phyloP scores from a whole-genome alignment of 2,113 vertebrate species.

The Corydoras maculifer region DNA sequence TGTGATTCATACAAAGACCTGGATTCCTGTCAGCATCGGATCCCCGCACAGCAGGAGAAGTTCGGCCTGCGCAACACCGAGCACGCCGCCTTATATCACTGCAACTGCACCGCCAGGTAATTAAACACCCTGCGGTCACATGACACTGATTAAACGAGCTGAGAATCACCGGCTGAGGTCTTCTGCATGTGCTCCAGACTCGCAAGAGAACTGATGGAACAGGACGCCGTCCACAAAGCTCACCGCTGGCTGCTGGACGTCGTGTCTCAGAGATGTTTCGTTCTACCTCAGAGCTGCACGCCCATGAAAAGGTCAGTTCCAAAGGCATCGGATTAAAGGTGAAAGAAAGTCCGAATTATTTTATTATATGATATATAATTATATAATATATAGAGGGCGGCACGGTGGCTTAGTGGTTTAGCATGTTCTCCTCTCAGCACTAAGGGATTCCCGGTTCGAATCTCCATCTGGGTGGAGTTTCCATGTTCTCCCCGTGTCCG shows the following conservation, averaged over 20 bases:
- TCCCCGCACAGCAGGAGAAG: conserved; percentile 59
- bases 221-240: background rate
- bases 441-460: too few relatives aligned
- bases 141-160: background rate
- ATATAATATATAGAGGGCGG: too few relatives aligned
- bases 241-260: conserved; percentile 51
- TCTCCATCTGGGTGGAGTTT: too few relatives aligned
- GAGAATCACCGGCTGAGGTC: background rate
- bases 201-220: conserved; percentile 45
- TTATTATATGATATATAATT: too few relatives aligned
- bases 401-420: too few relatives aligned
- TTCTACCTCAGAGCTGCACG: conserved; percentile 46
- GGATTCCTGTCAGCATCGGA: conserved; percentile 62
- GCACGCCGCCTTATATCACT: conserved; percentile 67
- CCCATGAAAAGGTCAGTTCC: conserved; percentile 43
- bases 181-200: conserved; percentile 28
- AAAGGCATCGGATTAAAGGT: too few relatives aligned
- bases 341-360: too few relatives aligned
- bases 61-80: conserved; percentile 66
- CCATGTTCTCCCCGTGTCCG: too few relatives aligned
- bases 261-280: conserved; percentile 60
- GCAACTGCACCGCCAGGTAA: conserved; percentile 75
- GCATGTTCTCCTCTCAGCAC: too few relatives aligned
- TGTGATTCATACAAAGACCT: conserved; percentile 65
- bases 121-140: background rate